Base-by-base conservation (phyloP, 2,888 invertebrate species). In the Ornithoptera alexandrae region DNA sequence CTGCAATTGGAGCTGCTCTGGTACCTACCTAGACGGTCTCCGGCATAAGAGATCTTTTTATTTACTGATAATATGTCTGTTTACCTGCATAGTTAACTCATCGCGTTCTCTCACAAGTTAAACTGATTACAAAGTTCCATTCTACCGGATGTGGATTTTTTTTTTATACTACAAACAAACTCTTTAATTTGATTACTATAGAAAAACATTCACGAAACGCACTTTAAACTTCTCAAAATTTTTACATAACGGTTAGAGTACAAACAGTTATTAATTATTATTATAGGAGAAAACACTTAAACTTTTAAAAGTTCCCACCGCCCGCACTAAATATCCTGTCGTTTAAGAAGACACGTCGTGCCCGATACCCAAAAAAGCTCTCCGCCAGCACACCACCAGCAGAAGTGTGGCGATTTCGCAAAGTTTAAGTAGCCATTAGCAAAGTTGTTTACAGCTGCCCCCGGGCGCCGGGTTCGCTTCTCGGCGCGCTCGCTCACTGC, bases 391-490 rank as follows among this genome's bases (percentile, higher is more conserved):
- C 60, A 67, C 65, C 65, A 62, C 64, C 67, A 56, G 60, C 56
- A 56, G 71, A 79, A 84, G 80, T 82, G 84, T 81, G 84, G 83
- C 81, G 81, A 83, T 84, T 86, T 78, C 78, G 79, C 77, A 77
- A 87, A 86, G 82, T 87, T 87, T 84, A 88, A 88, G 85, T 86
- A 84, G 85, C 87, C 83, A 88, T 89, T 88, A 87, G 81, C 77
- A 66, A 85, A 88, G 85, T 87, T 88, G 87, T 87, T 87, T 85
- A 85, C 85, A 82, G 83, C 84, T 82, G 82, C 83, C 86, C 84
- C 79, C 74, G 84, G 46, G 86, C 82, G 78, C 78, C 74, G 78
- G 70, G 79, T 78, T 78, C 74, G 73, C 76, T 76, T 78, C 74
- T 72, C 69, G 68, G 62, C 70, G 50, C 71, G 68, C 72, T 73